Percentiles rank a stretch among this genome's conserved stretches.
These are phyloP conservation scores for Jaculus jaculus DNA, from an alignment of 2,113 vertebrate genomes.

Conservation along the genomic window DNA sequence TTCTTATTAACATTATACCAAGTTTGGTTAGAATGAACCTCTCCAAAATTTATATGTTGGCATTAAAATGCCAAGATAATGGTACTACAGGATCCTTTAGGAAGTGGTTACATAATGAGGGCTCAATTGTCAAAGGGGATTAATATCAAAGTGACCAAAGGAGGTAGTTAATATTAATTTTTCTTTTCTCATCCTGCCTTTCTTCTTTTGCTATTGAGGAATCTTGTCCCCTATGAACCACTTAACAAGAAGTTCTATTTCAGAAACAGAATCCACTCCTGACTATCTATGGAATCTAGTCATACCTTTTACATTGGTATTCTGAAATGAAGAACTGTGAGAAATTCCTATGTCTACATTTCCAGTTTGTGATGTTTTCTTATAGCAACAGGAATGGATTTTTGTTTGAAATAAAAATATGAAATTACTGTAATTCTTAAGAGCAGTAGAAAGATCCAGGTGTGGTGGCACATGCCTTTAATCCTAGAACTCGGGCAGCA, in stretches of 20 bases:
- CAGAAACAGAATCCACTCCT: too few relatives aligned
- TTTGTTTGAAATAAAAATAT: background rate
- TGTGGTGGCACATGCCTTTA: too few relatives aligned
- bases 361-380: background rate
- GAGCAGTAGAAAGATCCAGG: too few relatives aligned
- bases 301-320: background rate
- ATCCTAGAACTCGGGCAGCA: too few relatives aligned
- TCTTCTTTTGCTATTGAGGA: background rate
- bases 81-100: background rate
- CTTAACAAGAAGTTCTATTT: too few relatives aligned
- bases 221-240: too few relatives aligned
- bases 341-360: background rate
- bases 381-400: background rate
- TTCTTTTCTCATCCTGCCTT: background rate
- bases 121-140: background rate
- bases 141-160: background rate
- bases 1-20: background rate
- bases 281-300: too few relatives aligned
- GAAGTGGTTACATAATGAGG: background rate
- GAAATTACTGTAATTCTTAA: background rate
- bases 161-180: background rate
- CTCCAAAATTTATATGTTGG: background rate
- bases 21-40: background rate
- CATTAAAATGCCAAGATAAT: background rate
- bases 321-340: background rate